Evolutionary conservation across 2,113 vertebrate species (phyloP).

Genomic region (Oncorhynchus keta): DNA sequence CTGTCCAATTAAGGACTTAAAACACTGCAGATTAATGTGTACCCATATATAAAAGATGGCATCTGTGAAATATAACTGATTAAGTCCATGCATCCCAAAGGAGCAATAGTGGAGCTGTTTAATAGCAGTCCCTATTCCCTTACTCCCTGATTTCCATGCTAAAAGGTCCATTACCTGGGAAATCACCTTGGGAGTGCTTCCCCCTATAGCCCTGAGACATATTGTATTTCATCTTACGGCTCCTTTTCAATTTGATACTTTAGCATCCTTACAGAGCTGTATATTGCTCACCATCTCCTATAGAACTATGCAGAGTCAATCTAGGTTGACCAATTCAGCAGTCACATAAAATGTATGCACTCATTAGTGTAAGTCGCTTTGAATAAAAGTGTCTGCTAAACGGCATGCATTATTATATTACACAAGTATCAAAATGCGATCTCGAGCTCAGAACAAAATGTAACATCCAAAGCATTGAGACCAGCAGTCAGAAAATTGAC

Average conservation of each 20-base stretch:
- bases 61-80: slow-evolving; percentile 77
- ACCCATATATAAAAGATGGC: slow-evolving; percentile 76
- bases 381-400: too few species aligned
- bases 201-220: background rate
- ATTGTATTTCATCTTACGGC: background rate
- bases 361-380: too few species aligned
- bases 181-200: slow-evolving; percentile 38
- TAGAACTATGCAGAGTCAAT: background rate
- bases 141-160: slow-evolving; percentile 58
- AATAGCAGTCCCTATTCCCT: slow-evolving; percentile 53
- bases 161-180: slow-evolving; percentile 59
- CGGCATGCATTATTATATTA: too few species aligned
- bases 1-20: background rate
- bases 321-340: slow-evolving; percentile 1
- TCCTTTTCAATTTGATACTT: slow-evolving; percentile 4
- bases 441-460: background rate
- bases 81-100: slow-evolving; percentile 69
- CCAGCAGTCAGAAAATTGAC: slow-evolving; percentile 36
- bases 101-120: slow-evolving; percentile 60
- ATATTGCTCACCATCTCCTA: too few species aligned
- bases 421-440: background rate
- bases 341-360: background rate
- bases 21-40: background rate
- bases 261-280: background rate
- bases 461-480: too few species aligned